phyloP scores from a whole-genome alignment of 2,888 invertebrate genomes.

The Thecocarcelia acutangulata region DNA sequence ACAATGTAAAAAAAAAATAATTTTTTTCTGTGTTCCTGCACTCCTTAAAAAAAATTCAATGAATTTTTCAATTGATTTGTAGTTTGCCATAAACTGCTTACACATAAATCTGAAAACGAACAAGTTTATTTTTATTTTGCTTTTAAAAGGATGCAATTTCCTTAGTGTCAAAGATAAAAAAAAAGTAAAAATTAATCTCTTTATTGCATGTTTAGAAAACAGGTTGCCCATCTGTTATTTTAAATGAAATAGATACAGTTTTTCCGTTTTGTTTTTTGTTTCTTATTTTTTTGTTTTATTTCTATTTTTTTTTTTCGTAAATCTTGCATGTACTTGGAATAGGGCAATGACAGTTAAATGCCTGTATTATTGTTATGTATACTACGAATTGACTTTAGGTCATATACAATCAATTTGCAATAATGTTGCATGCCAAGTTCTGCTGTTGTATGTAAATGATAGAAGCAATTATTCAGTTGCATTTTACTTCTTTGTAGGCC shows the following conservation, averaged over 20 bases:
- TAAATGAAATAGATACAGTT: constrained; percentile 18
- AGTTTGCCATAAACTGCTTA: too few species aligned
- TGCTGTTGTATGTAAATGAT: constrained; percentile 43
- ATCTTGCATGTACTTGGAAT: constrained; percentile 37
- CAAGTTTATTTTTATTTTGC: constrained; percentile 5
- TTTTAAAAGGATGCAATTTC: constrained; percentile 4
- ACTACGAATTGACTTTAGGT: constrained; percentile 58
- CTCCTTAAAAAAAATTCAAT: too few species aligned
- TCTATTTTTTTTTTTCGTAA: constrained; percentile 1
- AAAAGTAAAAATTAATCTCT: constrained; percentile 13
- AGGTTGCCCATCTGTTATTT: constrained; percentile 28
- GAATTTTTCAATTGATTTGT: too few species aligned
- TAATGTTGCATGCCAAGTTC: constrained; percentile 62
- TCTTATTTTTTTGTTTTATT: not conserved
- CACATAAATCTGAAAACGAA: too few species aligned
- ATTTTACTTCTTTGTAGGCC: constrained; percentile 45
- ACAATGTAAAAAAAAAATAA: too few species aligned
- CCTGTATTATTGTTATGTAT: constrained; percentile 50
- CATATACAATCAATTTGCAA: constrained; percentile 65
- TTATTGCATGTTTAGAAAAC: constrained; percentile 52
- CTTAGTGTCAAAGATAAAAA: not conserved
- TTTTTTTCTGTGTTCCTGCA: too few species aligned
- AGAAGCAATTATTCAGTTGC: constrained; percentile 37
- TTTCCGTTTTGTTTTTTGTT: not conserved
- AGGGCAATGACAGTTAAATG: constrained; percentile 64